A percentile compares a stretch with the other conserved stretches of the same genome.
phyloP scores from a whole-genome alignment of 2,797 vertebrate genomes.

The Molothrus ater region DNA sequence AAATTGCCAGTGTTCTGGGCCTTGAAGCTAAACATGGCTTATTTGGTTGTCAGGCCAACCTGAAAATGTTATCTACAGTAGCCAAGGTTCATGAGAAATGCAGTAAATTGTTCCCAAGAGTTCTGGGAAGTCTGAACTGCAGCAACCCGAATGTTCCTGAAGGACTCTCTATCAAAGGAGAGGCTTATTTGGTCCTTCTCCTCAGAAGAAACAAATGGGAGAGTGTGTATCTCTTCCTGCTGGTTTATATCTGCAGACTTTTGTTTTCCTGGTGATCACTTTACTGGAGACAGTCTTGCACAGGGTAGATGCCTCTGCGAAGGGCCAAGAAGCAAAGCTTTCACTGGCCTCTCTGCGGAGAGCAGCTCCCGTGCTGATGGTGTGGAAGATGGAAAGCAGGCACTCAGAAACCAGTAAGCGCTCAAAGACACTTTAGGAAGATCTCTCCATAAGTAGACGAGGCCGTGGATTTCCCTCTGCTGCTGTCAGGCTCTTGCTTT shows the following conservation, averaged over 20 bases:
- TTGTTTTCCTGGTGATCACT: rapidly evolving
- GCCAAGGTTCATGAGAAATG: slow-evolving; percentile 60
- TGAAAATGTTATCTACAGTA: slow-evolving; percentile 56
- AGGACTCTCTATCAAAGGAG: neutral
- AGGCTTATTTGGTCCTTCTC: neutral
- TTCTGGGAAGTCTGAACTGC: slow-evolving; percentile 15
- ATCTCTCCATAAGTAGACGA: slow-evolving; percentile 14
- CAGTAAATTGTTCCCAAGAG: slow-evolving; percentile 54
- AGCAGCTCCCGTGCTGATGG: neutral
- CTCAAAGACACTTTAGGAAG: neutral
- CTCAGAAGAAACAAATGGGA: neutral
- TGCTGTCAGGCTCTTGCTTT: slow-evolving; percentile 42
- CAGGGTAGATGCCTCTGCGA: neutral
- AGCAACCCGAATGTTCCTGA: neutral
- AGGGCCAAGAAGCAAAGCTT: neutral
- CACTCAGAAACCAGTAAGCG: neutral
- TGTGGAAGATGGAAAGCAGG: slow-evolving; percentile 20
- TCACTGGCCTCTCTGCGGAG: neutral
- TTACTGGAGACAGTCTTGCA: neutral
- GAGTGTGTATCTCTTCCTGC: neutral
- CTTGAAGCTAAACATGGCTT: slow-evolving; percentile 57
- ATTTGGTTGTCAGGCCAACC: slow-evolving; percentile 64
- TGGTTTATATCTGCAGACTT: neutral
- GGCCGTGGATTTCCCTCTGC: slow-evolving; percentile 29
- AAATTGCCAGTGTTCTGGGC: slow-evolving; percentile 8